Evolutionary conservation across 2,888 invertebrate species (phyloP), one percentile per base, ranked within the genome.

Genomic region (Cynaeus angustus): DNA sequence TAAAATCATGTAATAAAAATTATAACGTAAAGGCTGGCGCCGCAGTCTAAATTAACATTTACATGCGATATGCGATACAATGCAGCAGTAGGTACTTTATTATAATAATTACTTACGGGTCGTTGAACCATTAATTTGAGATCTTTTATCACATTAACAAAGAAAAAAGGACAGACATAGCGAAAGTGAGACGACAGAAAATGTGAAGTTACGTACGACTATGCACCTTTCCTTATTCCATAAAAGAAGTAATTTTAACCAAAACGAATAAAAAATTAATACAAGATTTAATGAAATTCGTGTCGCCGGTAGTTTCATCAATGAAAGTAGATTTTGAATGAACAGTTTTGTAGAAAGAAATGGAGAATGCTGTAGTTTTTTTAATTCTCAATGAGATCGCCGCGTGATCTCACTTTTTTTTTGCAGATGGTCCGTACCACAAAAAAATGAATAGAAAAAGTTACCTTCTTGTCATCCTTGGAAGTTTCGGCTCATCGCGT

Each of bases 321-420:
- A 70, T 70, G 70, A 70, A 70, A 70, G 38, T 48, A 33, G 70
- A 70, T 30, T 70, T 50, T 70, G 70, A 70, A 70, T 70, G 70
- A 55, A 66, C 55, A 50, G 48, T 41, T 53, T 7, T 52, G 28
- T 45, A 38, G 64, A 64, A 64, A 28, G 64, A 64, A 53, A 53
- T 28, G 43, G 53, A 43, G 64, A 52, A 53, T 53, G 28, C 30
- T n/a, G 58, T 13, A 43, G 58, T 58, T 61, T 61, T 58, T 61
- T 58, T 58, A 43, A 13, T 30, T 14, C 21, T 9, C 50, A 37
- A 33, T 37, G 61, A 61, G 53, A 41, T 64, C 64, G 50, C 26
- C n/a, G 46, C 30, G 12, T 46, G 48, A 21, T 10, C 30, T 6
- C 59, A 21, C n/a, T 10, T 30, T 30, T 50, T 50, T 28, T 52